A percentile compares a stretch with the other conserved stretches of the same genome.
phyloP scores from a whole-genome alignment of 2,888 invertebrate species.

The Timandra comae region DNA sequence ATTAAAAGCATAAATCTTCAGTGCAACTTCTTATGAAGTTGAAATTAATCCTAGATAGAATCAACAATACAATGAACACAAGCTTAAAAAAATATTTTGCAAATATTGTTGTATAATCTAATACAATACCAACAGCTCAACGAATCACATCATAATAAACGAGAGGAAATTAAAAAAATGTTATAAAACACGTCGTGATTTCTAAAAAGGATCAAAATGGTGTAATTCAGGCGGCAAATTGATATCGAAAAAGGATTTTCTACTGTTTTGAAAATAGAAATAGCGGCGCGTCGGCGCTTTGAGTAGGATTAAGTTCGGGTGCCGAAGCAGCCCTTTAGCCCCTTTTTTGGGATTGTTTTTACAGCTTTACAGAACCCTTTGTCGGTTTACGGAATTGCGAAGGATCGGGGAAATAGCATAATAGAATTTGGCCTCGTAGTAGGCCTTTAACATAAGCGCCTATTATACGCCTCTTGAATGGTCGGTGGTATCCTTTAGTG shows the following conservation, averaged over 20 bases:
- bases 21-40: no score
- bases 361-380: constrained; percentile 70
- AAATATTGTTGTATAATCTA: constrained; percentile 15
- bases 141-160: constrained; percentile 24
- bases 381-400: constrained; percentile 58
- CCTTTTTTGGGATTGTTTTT: constrained; percentile 65
- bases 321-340: constrained; percentile 32
- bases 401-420: constrained; percentile 39
- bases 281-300: constrained; percentile 54
- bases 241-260: constrained; percentile 68
- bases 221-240: constrained; percentile 69
- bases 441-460: constrained; percentile 33
- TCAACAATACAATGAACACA: no score
- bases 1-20: no score
- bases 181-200: constrained; percentile 46
- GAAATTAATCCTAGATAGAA: no score
- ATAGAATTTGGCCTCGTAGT: constrained; percentile 35
- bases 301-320: constrained; percentile 62
- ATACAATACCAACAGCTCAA: constrained; percentile 12
- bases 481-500: constrained; percentile 48
- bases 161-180: constrained; percentile 41
- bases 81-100: constrained; percentile 9
- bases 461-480: constrained; percentile 59
- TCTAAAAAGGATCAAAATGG: constrained; percentile 41
- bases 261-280: constrained; percentile 72